phyloP scores from a whole-genome alignment of 2,888 invertebrate genomes.

The Campaea margaritaria region DNA sequence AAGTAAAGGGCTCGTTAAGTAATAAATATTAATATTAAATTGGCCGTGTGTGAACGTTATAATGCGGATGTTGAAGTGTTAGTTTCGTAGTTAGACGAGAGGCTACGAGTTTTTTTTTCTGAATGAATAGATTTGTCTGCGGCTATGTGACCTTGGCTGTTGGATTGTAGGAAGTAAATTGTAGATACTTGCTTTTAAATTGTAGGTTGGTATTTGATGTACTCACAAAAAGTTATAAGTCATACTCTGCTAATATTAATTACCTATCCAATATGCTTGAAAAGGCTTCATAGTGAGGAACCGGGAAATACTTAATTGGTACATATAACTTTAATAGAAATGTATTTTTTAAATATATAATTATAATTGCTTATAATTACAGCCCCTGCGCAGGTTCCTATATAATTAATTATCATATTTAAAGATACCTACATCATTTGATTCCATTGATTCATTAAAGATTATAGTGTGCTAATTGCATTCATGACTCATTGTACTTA shows the following conservation, averaged over 20 bases:
- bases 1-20: constrained; percentile 14
- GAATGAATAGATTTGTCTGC: constrained; percentile 79
- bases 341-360: too few relatives aligned
- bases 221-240: constrained; percentile 81
- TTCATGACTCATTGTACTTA: too few relatives aligned
- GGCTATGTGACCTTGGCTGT: constrained; percentile 79
- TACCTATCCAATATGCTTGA: constrained; percentile 23
- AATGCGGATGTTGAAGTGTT: constrained; percentile 39
- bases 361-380: too few relatives aligned
- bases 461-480: too few relatives aligned
- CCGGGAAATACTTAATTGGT: not conserved
- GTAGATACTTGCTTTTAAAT: constrained; percentile 83
- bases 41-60: constrained; percentile 22
- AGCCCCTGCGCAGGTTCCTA: too few relatives aligned
- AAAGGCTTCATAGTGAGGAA: not conserved
- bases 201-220: constrained; percentile 84
- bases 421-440: too few relatives aligned
- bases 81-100: constrained; percentile 56
- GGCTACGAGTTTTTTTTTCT: constrained; percentile 75
- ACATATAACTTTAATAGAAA: not conserved
- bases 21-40: constrained; percentile 16
- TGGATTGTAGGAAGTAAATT: constrained; percentile 85
- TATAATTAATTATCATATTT: too few relatives aligned
- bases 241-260: constrained; percentile 54
- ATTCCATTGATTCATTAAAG: too few relatives aligned